Conservation (phyloP, 2,888 invertebrate genomes). For the Ethmia dodecea region DNA sequence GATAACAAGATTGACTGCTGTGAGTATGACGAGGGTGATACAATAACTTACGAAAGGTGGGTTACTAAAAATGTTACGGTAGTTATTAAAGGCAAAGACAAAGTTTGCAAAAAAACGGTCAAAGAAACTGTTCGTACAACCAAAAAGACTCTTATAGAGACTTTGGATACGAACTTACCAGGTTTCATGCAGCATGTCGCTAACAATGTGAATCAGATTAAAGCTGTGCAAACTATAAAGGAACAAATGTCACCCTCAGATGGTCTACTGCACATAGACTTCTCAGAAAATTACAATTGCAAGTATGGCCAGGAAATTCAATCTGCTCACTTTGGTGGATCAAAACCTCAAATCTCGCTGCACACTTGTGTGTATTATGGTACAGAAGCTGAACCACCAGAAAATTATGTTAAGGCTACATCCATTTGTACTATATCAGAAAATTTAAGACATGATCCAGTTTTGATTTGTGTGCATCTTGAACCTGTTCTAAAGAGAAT, state of each 20-base stretch:
- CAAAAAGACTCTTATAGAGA: neutral
- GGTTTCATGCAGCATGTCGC: slow-evolving; percentile 1
- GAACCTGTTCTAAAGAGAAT: slow-evolving; percentile 14
- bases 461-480: slow-evolving; percentile 19
- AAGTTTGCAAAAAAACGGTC: slow-evolving; percentile 1
- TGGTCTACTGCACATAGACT: slow-evolving; percentile 12
- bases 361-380: slow-evolving; percentile 8
- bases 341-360: slow-evolving; percentile 8
- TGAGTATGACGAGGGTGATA: neutral
- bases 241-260: slow-evolving; percentile 5
- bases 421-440: slow-evolving; percentile 13
- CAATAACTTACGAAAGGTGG: neutral
- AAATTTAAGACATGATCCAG: slow-evolving; percentile 20
- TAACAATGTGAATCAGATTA: slow-evolving; percentile 4
- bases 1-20: neutral
- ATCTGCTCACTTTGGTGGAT: slow-evolving; percentile 14
- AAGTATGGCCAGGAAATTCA: slow-evolving; percentile 12
- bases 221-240: slow-evolving; percentile 2
- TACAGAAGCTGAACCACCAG: neutral
- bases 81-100: neutral
- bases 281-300: slow-evolving; percentile 14
- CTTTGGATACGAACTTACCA: neutral
- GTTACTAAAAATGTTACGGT: neutral
- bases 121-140: neutral
- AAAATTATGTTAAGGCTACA: neutral